A percentile compares a stretch with the other conserved stretches of the same genome.
Evolutionary conservation across 2,888 invertebrate species (phyloP).

Genomic region (Drosophila ustulata): DNA sequence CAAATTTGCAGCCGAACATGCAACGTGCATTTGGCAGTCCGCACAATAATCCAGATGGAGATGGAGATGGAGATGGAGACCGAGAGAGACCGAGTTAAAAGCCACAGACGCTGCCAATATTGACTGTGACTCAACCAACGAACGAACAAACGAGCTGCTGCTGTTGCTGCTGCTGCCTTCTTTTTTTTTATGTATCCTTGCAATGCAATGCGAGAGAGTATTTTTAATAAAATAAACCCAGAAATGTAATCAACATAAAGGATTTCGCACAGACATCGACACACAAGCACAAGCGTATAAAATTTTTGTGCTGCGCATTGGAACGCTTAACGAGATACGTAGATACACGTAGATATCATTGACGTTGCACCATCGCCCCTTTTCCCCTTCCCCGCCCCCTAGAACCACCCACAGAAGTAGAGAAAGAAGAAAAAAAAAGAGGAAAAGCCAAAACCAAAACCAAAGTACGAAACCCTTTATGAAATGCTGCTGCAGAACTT

Average conservation of each 20-base stretch:
- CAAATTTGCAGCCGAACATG: conserved; percentile 76
- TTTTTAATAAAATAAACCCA: conserved; percentile 84
- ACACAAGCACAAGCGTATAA: conserved; percentile 11
- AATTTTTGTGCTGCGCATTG: conserved; percentile 58
- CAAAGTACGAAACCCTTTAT: conserved; percentile 65
- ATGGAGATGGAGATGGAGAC: conserved; percentile 32
- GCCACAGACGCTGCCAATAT: conserved; percentile 80
- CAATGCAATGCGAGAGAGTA: conserved; percentile 75
- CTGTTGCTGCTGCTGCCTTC: conserved; percentile 30
- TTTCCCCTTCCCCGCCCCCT: background rate
- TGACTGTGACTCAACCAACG: conserved; percentile 72
- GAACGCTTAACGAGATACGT: conserved; percentile 80
- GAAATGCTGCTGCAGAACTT: conserved; percentile 60
- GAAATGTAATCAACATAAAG: conserved; percentile 84
- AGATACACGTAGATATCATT: conserved; percentile 77
- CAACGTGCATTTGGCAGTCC: conserved; percentile 79
- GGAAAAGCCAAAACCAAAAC: conserved; percentile 17
- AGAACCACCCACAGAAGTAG: conserved; percentile 30
- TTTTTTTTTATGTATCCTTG: conserved; percentile 65
- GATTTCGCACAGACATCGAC: conserved; percentile 72
- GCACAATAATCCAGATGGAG: conserved; percentile 67
- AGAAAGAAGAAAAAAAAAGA: conserved; percentile 13
- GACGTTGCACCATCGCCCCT: conserved; percentile 54
- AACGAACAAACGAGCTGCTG: conserved; percentile 38
- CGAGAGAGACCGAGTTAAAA: conserved; percentile 26